These are phyloP conservation scores for Lethocerus indicus DNA, from an alignment of 1,140 invertebrate species.

Conservation along the genomic window DNA sequence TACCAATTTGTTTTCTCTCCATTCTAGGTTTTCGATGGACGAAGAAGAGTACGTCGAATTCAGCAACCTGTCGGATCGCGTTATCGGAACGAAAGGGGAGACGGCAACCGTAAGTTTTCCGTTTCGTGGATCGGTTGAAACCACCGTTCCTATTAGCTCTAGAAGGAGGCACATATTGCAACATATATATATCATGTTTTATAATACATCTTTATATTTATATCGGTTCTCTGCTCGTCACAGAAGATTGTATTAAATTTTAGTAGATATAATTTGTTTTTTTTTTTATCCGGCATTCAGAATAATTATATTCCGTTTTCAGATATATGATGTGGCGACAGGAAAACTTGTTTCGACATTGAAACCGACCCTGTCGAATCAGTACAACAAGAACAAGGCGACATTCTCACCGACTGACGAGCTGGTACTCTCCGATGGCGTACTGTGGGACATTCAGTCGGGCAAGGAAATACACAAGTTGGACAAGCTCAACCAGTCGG, in stretches of 20 bases:
- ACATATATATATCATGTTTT: conserved; percentile 1
- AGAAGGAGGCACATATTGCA: neutral
- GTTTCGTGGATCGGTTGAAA: conserved; percentile 72
- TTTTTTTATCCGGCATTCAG: neutral
- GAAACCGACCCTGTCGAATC: conserved; percentile 66
- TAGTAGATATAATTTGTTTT: neutral
- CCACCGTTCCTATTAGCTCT: no score
- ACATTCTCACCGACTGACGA: conserved; percentile 90
- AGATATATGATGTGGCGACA: conserved; percentile 85
- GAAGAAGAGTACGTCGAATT: conserved; percentile 86
- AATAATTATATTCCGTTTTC: neutral
- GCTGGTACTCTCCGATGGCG: conserved; percentile 85
- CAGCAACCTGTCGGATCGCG: conserved; percentile 68
- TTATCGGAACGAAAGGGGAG: conserved; percentile 67
- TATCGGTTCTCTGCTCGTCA: neutral
- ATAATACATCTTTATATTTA: neutral
- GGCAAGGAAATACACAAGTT: conserved; percentile 89
- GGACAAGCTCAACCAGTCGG: conserved; percentile 88
- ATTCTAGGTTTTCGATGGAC: conserved; percentile 41
- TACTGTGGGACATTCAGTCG: conserved; percentile 84
- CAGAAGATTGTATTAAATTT: neutral
- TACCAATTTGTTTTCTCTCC: no score
- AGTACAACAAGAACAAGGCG: conserved; percentile 85
- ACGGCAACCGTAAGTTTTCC: conserved; percentile 38
- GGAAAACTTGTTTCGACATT: conserved; percentile 55